Percentiles rank a stretch among this genome's conserved stretches.
Evolutionary conservation across 2,113 vertebrate species (phyloP).

Genomic region (Syrrhaptes paradoxus): DNA sequence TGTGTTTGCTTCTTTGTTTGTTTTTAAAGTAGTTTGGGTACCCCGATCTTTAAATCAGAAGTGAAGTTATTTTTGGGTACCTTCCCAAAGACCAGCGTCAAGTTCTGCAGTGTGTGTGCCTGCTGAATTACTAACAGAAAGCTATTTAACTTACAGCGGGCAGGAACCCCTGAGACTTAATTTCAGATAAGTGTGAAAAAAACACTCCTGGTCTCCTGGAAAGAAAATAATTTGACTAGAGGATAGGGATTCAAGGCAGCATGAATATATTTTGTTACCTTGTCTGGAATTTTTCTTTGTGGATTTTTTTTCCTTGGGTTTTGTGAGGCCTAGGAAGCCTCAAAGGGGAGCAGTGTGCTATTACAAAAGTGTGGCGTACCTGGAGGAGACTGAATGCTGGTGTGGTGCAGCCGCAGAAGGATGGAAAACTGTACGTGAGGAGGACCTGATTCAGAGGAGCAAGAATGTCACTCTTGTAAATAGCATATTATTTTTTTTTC

Average conservation of each 20-base stretch:
- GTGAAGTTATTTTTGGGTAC: not conserved
- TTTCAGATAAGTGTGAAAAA: not conserved
- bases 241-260: not conserved
- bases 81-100: not conserved
- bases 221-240: not conserved
- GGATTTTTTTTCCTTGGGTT: not conserved
- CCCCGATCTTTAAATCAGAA: not conserved
- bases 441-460: not conserved
- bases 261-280: not conserved
- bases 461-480: not conserved
- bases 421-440: accelerated
- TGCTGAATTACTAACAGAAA: not conserved
- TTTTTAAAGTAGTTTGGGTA: not conserved
- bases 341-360: not conserved
- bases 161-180: not conserved
- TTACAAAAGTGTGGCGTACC: not conserved
- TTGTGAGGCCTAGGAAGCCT: not conserved
- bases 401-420: not conserved
- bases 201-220: not conserved
- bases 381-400: not conserved
- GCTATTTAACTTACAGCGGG: not conserved
- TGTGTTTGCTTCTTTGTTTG: not conserved
- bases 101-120: not conserved
- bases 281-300: not conserved
- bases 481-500: not conserved